Conservation (phyloP, 2,888 invertebrate genomes). For the Pristionchus arcanus region DNA sequence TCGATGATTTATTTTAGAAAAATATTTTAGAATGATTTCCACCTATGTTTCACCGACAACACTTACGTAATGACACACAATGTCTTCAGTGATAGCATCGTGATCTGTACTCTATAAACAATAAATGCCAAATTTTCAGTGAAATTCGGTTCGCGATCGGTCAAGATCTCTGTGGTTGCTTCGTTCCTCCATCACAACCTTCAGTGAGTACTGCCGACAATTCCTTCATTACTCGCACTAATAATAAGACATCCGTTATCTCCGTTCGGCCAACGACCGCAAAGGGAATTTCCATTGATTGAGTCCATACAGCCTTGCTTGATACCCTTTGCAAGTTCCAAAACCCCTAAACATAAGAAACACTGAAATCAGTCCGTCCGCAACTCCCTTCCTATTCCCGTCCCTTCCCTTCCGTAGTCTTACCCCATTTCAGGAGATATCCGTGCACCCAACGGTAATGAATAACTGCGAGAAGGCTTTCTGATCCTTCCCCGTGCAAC, state of each 20-base stretch:
- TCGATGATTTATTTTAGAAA: not conserved
- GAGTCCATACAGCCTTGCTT: not conserved
- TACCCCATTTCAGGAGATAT: conserved; percentile 30
- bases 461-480: not conserved
- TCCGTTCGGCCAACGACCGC: not conserved
- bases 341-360: not conserved
- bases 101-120: no score
- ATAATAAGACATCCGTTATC: conserved; percentile 16
- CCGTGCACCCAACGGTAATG: conserved; percentile 3
- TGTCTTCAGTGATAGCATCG: not conserved
- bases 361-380: not conserved
- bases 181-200: conserved; percentile 48
- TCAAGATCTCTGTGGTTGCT: conserved; percentile 47
- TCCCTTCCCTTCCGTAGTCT: conserved; percentile 22
- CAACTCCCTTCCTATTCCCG: not conserved
- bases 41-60: not conserved
- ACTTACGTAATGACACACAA: not conserved
- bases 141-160: conserved; percentile 54
- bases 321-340: not conserved
- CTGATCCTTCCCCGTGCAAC: not conserved
- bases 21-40: not conserved
- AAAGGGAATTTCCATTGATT: conserved; percentile 34
- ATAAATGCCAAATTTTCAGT: conserved; percentile 8
- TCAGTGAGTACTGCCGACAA: not conserved
- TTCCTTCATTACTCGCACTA: conserved; percentile 39